phyloP scores from a whole-genome alignment of 2,888 invertebrate species.

The Drepana falcataria region DNA sequence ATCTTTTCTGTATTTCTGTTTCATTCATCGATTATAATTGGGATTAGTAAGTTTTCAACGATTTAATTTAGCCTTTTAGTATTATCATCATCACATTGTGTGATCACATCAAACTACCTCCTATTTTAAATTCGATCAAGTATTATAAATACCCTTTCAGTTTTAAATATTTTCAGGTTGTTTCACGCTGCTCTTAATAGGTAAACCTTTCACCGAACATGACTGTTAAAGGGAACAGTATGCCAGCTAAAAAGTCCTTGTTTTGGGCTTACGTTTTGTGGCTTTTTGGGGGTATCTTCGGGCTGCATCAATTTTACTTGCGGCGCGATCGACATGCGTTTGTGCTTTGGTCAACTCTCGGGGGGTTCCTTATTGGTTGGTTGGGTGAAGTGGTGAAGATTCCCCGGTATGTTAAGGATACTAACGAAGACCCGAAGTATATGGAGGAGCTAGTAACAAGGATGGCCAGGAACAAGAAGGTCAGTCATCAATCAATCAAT shows the following conservation, averaged over 20 bases:
- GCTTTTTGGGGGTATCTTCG: constrained; percentile 92
- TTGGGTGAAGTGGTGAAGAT: constrained; percentile 90
- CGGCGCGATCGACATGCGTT: constrained; percentile 93
- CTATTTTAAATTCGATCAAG: no score
- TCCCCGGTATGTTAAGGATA: constrained; percentile 90
- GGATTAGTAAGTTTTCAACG: no score
- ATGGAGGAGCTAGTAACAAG: constrained; percentile 81
- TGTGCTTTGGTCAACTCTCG: constrained; percentile 91
- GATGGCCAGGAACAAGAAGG: constrained; percentile 82
- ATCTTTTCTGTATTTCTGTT: no score
- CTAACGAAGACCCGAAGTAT: constrained; percentile 85
- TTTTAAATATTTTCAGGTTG: no score
- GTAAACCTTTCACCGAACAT: constrained; percentile 15
- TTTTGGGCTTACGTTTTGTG: constrained; percentile 89
- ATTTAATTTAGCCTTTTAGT: no score
- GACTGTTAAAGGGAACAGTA: constrained; percentile 24
- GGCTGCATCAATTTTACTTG: constrained; percentile 94
- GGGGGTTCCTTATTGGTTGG: constrained; percentile 94
- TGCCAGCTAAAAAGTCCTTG: constrained; percentile 74
- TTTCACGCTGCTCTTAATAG: neutral
- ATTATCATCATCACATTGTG: no score
- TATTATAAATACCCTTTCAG: no score
- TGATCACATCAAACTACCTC: no score
- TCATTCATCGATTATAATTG: no score
- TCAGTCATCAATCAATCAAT: constrained; percentile 36